Conservation (phyloP, 1,140 invertebrate species). For the Heliothis virescens region DNA sequence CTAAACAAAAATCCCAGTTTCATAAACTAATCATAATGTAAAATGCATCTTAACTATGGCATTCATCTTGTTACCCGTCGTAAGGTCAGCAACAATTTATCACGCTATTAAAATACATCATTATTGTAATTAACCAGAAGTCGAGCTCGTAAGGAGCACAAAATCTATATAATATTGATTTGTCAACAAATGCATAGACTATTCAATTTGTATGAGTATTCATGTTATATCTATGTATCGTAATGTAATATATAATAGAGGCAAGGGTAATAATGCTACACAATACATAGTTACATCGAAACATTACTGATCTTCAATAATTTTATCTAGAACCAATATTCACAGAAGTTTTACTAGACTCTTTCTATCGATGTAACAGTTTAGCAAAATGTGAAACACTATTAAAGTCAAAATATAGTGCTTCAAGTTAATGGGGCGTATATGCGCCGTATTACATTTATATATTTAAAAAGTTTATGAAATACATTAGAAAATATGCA, state of each 20-base stretch:
- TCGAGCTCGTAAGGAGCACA: neutral
- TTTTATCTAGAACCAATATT: neutral
- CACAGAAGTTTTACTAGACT: neutral
- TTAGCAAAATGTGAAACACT: slow-evolving; percentile 38
- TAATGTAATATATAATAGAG: slow-evolving; percentile 21
- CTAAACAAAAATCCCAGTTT: slow-evolving; percentile 44
- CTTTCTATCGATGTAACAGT: slow-evolving; percentile 21
- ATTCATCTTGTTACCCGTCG: neutral
- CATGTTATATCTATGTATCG: slow-evolving; percentile 17
- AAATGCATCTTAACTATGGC: slow-evolving; percentile 44
- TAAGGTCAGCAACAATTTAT: neutral
- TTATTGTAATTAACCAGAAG: slow-evolving; percentile 1
- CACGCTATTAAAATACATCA: slow-evolving; percentile 10
- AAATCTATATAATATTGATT: slow-evolving; percentile 32
- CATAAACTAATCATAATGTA: slow-evolving; percentile 31
- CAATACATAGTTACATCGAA: slow-evolving; percentile 26
- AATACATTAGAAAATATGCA: slow-evolving; percentile 34
- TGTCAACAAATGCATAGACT: slow-evolving; percentile 40
- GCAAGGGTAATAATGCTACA: slow-evolving; percentile 22
- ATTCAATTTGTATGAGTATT: slow-evolving; percentile 39
- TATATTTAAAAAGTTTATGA: slow-evolving; percentile 23
- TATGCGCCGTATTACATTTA: slow-evolving; percentile 13
- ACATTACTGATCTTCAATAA: neutral
- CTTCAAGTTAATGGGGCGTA: slow-evolving; percentile 11
- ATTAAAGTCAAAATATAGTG: slow-evolving; percentile 37